Evolutionary conservation across 2,888 invertebrate genomes (phyloP).

Genomic region (Drosophila kuntzei): DNA sequence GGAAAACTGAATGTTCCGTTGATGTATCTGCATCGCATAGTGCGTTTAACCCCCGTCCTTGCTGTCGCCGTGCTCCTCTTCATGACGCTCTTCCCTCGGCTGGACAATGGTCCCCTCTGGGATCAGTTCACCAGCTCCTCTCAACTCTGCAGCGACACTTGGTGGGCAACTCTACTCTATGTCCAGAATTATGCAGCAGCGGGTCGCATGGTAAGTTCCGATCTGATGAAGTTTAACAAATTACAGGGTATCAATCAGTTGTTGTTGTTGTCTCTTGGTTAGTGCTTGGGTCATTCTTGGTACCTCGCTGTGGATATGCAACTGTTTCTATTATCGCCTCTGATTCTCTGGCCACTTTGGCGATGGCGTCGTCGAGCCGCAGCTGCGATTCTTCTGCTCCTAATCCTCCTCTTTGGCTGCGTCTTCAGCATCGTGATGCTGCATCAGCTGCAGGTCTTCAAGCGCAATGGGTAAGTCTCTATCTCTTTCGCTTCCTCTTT

Average conservation of each 20-base stretch:
- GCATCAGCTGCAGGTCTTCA: constrained; percentile 52
- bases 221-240: not conserved
- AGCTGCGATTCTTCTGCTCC: constrained; percentile 53
- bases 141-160: constrained; percentile 77
- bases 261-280: too few species aligned
- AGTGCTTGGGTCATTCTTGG: constrained; percentile 87
- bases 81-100: constrained; percentile 84
- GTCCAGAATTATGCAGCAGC: constrained; percentile 85
- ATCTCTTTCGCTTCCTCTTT: too few species aligned
- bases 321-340: constrained; percentile 86
- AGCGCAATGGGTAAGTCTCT: constrained; percentile 34
- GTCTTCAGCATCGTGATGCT: constrained; percentile 72
- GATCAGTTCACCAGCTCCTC: constrained; percentile 29
- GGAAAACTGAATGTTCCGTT: constrained; percentile 68
- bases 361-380: constrained; percentile 74
- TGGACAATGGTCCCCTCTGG: constrained; percentile 86
- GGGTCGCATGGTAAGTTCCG: constrained; percentile 67
- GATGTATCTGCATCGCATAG: constrained; percentile 80
- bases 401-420: constrained; percentile 71
- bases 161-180: constrained; percentile 86
- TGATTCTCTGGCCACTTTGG: constrained; percentile 86
- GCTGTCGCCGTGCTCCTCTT: constrained; percentile 85
- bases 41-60: constrained; percentile 86
- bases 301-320: constrained; percentile 87
- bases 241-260: not conserved